Evolutionary conservation across 2,797 vertebrate species (phyloP).

Genomic region (Clarias pachynema): DNA sequence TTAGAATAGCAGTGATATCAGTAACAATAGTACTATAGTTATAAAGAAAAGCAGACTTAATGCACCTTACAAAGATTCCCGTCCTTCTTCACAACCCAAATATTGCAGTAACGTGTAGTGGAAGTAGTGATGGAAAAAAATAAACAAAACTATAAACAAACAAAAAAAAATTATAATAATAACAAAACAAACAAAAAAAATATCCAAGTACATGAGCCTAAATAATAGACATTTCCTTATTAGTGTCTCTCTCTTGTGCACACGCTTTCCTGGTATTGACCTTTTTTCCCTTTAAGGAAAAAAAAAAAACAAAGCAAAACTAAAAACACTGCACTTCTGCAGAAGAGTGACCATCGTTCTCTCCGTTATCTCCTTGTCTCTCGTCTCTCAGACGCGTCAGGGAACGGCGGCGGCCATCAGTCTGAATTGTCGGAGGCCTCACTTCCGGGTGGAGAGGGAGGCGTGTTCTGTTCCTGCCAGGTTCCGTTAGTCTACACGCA

Average conservation of each 20-base stretch:
- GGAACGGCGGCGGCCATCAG: conserved; percentile 70
- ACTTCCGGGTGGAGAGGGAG: conserved; percentile 85
- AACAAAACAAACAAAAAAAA: conserved; percentile 15
- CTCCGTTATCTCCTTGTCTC: conserved; percentile 64
- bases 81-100: conserved; percentile 58
- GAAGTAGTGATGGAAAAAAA: conserved; percentile 61
- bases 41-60: conserved; percentile 73
- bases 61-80: conserved; percentile 53
- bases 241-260: conserved; percentile 8
- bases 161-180: neutral
- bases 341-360: conserved; percentile 72
- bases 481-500: conserved; percentile 81
- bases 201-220: conserved; percentile 58
- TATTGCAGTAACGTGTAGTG: conserved; percentile 72
- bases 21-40: conserved; percentile 71
- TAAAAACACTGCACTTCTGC: conserved; percentile 66
- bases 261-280: conserved; percentile 49
- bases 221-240: conserved; percentile 57
- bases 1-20: conserved; percentile 68
- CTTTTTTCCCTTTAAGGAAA: conserved; percentile 14
- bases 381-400: conserved; percentile 48
- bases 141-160: conserved; percentile 4
- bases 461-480: conserved; percentile 86
- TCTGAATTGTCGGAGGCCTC: conserved; percentile 89
- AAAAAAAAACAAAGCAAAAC: conserved; percentile 31